These are phyloP conservation scores for Pyrrhura leucotis DNA, from an alignment of 2,797 vertebrate genomes.

Conservation along the genomic window DNA sequence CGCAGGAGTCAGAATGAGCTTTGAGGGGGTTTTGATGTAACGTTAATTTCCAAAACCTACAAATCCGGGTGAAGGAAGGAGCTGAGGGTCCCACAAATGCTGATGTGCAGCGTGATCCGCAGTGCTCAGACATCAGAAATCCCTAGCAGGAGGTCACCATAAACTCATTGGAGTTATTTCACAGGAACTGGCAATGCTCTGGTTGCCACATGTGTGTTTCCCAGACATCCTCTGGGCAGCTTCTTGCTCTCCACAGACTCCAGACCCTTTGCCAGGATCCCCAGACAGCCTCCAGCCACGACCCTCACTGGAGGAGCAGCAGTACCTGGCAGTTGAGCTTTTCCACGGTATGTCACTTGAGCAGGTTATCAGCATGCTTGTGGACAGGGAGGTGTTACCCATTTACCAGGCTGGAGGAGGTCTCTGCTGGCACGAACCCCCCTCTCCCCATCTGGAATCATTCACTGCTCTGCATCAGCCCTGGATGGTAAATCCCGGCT, in stretches of 20 bases:
- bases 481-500: not conserved
- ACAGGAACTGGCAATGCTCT: not conserved
- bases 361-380: not conserved
- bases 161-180: not conserved
- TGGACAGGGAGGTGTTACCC: not conserved
- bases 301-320: not conserved
- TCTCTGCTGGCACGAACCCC: not conserved
- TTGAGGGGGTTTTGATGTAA: not conserved
- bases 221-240: not conserved
- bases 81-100: not conserved
- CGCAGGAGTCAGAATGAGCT: not conserved
- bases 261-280: not conserved
- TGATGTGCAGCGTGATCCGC: not conserved
- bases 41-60: not conserved
- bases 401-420: not conserved
- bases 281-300: not conserved
- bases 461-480: not conserved
- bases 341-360: not conserved
- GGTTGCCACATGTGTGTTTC: not conserved
- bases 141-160: not conserved
- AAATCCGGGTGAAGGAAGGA: not conserved
- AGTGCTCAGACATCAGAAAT: not conserved
- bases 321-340: not conserved
- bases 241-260: not conserved
- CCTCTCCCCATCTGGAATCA: not conserved